phyloP scores from a whole-genome alignment of 64 coral and sea anemone genomes.

The Cladopsammia gracilis region DNA sequence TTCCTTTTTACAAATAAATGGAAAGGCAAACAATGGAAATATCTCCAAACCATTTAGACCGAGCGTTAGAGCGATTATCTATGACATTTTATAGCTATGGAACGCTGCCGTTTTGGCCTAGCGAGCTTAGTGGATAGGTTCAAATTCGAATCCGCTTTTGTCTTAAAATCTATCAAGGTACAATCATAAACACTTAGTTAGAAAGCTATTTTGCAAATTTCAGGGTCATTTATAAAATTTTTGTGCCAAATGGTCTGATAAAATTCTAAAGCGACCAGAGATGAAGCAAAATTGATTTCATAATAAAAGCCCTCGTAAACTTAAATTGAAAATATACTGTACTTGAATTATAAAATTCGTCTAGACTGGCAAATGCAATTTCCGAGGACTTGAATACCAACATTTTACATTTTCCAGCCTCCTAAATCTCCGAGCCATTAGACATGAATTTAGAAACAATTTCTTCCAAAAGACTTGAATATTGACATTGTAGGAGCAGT shows the following conservation, averaged over 20 bases:
- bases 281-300: constrained; percentile 3
- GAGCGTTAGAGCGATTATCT: constrained; percentile 1
- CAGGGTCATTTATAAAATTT: constrained; percentile 3
- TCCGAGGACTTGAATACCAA: constrained; percentile 35
- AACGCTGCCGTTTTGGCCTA: background rate
- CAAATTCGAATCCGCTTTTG: constrained; percentile 30
- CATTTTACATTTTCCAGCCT: constrained; percentile 26
- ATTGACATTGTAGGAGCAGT: constrained; percentile 6
- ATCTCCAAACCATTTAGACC: constrained; percentile 33
- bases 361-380: constrained; percentile 19
- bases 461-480: constrained; percentile 9
- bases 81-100: background rate
- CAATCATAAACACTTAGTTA: constrained; percentile 34
- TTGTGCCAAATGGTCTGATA: background rate
- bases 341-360: background rate
- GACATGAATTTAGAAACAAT: constrained; percentile 16
- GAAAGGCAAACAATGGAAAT: constrained; percentile 47
- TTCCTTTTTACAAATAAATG: constrained; percentile 56
- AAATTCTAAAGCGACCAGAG: background rate
- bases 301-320: background rate
- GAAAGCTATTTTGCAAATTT: background rate
- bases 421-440: constrained; percentile 1
- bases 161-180: constrained; percentile 13
- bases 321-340: background rate
- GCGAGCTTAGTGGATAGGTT: background rate